phyloP scores from a whole-genome alignment of 1,140 invertebrate genomes.

The Sitobion miscanthi region DNA sequence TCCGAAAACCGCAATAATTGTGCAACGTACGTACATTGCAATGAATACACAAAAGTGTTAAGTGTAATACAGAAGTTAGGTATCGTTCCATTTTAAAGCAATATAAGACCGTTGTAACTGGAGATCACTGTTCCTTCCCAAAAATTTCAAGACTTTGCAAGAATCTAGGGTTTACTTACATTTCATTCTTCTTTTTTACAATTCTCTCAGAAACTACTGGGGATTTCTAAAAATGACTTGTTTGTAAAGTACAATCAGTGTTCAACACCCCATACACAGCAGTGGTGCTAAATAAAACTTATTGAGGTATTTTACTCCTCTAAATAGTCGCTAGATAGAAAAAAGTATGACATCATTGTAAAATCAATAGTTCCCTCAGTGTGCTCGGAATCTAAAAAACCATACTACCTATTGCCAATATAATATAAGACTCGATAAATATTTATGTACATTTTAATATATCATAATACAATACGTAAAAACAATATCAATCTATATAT shows the following conservation, averaged over 20 bases:
- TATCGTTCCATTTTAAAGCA: neutral
- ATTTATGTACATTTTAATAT: neutral
- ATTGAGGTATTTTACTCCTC: neutral
- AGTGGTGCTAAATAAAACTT: neutral
- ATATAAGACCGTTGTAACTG: neutral
- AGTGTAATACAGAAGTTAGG: neutral
- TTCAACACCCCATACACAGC: neutral
- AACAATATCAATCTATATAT: neutral
- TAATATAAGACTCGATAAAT: neutral
- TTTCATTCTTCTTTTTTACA: neutral
- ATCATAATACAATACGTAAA: neutral
- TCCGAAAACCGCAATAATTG: neutral
- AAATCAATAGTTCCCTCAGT: neutral
- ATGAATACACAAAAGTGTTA: neutral
- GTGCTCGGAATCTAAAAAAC: neutral
- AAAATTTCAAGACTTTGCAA: neutral
- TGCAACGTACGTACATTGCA: neutral
- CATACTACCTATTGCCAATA: neutral
- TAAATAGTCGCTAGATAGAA: neutral
- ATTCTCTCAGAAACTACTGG: neutral
- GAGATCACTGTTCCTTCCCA: neutral
- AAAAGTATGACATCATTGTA: neutral
- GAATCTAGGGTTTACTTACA: neutral
- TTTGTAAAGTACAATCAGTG: neutral
- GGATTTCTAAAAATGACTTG: conserved; percentile 1